Percentiles rank a stretch among this genome's conserved stretches.
Evolutionary conservation across 1,140 invertebrate species (phyloP).

Genomic region (Limonius californicus): DNA sequence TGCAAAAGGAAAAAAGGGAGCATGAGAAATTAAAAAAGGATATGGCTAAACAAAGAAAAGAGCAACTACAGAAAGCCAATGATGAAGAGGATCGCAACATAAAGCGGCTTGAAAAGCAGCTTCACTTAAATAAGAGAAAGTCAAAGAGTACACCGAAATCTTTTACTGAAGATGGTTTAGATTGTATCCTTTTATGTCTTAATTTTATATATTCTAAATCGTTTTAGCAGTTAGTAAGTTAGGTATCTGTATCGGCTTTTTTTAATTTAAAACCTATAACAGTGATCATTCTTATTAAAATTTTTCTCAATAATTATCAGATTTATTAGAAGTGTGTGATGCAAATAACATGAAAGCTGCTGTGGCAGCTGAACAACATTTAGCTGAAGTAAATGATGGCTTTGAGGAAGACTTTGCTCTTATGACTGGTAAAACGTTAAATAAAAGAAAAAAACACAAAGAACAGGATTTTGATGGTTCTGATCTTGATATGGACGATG

Average conservation of each 20-base stretch:
- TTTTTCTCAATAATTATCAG: conserved; percentile 44
- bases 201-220: no score
- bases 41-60: conserved; percentile 57
- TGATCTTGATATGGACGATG: conserved; percentile 25
- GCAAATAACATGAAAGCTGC: conserved; percentile 62
- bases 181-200: conserved; percentile 84
- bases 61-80: conserved; percentile 66
- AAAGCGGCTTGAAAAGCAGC: conserved; percentile 75
- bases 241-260: no score
- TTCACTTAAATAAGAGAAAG: conserved; percentile 77
- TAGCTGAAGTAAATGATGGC: conserved; percentile 59
- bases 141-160: conserved; percentile 71
- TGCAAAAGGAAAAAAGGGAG: conserved; percentile 46
- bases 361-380: conserved; percentile 59
- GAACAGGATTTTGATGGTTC: conserved; percentile 27
- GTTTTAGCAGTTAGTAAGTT: no score
- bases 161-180: conserved; percentile 78
- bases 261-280: no score
- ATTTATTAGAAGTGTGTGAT: conserved; percentile 77
- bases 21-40: conserved; percentile 52
- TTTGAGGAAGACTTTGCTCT: conserved; percentile 62
- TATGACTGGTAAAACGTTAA: conserved; percentile 33
- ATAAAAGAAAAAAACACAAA: conserved; percentile 23
- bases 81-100: conserved; percentile 76
- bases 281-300: no score